phyloP scores from a whole-genome alignment of 2,113 vertebrate species.

The Neodontobutis hainanensis region DNA sequence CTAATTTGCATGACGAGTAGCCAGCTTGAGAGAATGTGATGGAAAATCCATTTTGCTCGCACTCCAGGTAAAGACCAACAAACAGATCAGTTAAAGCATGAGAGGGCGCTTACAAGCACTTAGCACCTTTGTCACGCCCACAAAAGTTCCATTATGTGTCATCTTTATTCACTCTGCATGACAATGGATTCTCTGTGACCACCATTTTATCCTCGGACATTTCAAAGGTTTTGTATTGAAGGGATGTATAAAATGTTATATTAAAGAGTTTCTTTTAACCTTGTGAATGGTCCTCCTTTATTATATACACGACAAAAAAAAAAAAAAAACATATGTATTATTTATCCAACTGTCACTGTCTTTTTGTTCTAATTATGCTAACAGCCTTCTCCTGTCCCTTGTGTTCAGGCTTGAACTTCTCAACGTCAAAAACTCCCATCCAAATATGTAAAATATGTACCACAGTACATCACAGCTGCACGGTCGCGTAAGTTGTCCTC shows the following conservation, averaged over 20 bases:
- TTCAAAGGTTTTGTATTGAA: background rate
- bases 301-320: slow-evolving; percentile 1
- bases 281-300: no score
- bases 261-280: no score
- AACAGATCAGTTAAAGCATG: slow-evolving; percentile 44
- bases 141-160: background rate
- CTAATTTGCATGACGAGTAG: slow-evolving; percentile 40
- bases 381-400: slow-evolving; percentile 24
- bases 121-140: slow-evolving; percentile 7
- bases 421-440: slow-evolving; percentile 12
- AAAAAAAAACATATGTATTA: slow-evolving; percentile 14
- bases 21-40: slow-evolving; percentile 41
- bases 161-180: background rate
- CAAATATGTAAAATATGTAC: slow-evolving; percentile 21
- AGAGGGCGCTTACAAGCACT: background rate
- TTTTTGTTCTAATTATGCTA: slow-evolving; percentile 46
- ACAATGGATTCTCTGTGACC: background rate
- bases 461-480: background rate
- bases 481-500: background rate
- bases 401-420: slow-evolving; percentile 27
- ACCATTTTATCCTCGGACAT: background rate
- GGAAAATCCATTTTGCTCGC: slow-evolving; percentile 49
- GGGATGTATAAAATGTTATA: no score
- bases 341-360: slow-evolving; percentile 43
- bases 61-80: slow-evolving; percentile 33